Conservation (phyloP, 2,888 invertebrate genomes). For the Deroplatys truncata region DNA sequence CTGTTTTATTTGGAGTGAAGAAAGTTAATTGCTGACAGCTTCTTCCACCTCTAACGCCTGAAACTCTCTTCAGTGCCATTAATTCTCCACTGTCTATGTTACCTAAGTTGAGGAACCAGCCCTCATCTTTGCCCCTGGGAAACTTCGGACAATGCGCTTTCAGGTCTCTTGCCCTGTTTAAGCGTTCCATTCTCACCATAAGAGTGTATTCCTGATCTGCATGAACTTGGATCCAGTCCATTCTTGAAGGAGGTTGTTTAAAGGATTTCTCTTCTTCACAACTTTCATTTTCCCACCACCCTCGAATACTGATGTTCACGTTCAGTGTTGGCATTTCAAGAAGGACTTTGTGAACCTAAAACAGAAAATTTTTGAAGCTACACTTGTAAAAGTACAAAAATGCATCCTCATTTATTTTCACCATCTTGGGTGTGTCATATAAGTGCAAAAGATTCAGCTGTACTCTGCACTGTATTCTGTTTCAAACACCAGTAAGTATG, state of each 20-base stretch:
- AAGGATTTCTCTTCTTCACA: slow-evolving; percentile 30
- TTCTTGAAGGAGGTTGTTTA: slow-evolving; percentile 15
- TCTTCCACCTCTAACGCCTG: slow-evolving; percentile 49
- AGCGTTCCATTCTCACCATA: slow-evolving; percentile 42
- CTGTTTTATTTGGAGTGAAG: slow-evolving; percentile 53
- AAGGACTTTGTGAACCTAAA: slow-evolving; percentile 48
- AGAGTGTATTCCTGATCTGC: slow-evolving; percentile 72
- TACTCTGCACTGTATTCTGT: too few species aligned
- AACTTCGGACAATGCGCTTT: slow-evolving; percentile 78
- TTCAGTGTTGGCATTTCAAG: slow-evolving; percentile 62
- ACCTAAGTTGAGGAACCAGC: slow-evolving; percentile 90
- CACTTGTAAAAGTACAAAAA: not conserved
- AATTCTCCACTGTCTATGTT: slow-evolving; percentile 66
- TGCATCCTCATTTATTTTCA: too few species aligned
- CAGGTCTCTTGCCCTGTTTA: slow-evolving; percentile 45
- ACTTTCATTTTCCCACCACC: slow-evolving; percentile 44
- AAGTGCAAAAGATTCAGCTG: too few species aligned
- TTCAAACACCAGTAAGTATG: too few species aligned
- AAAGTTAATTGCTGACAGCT: slow-evolving; percentile 56
- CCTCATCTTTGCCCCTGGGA: slow-evolving; percentile 90
- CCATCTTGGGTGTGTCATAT: too few species aligned
- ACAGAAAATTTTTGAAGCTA: not conserved
- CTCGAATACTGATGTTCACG: slow-evolving; percentile 54
- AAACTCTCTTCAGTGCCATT: slow-evolving; percentile 73
- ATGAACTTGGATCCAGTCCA: slow-evolving; percentile 57